Base-by-base conservation (phyloP, 2,797 vertebrate genomes). In the Lepilemur ruficaudatus region DNA sequence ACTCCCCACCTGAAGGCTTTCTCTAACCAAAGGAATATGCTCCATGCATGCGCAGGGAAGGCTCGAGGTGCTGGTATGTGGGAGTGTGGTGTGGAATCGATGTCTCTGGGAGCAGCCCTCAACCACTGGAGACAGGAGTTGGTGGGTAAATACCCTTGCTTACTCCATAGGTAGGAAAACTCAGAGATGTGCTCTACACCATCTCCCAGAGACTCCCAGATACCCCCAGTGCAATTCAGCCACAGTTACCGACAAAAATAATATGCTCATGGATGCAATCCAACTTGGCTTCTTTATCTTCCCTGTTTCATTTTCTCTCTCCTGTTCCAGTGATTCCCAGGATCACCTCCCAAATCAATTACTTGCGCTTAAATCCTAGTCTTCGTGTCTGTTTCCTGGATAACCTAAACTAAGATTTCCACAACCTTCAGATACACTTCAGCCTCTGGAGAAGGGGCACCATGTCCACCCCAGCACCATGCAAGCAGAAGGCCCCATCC, bases 241-340 rank as follows among this genome's bases (percentile, higher is more conserved):
- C 59, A 83, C 12, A 81, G 59, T 63, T 69, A 22, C 32, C 69
- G 48, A 69, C 5, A 88, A 28, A 41, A 67, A 22, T 63, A 87
- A 89, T 23, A 41, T 61, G 50, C n/a, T 94, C 67, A 89, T 72
- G 35, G 92, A 61, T 28, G 7, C 32, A 38, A 22, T 25, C 35
- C 72, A 3, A 50, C n/a, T 73, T 73, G 38, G 7, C 69, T 96
- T 85, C 63, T 30, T 95, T 94, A 59, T 67, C 43, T 94, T 92
- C 28, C 5, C 23, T 81, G 32, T 48, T n/a, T 93, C 52, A 63
- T 78, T 32, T 93, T 15, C 48, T 50, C 9, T 43, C n/a, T 91
- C 41, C 28, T 82, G n/a, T 70, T 88, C 65, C 72, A 52, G 14
- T 78, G 57, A 84, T 81, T 92, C 32, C 61, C 63, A 69, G 80